phyloP scores from a whole-genome alignment of 2,797 vertebrate genomes.

The Eidolon dupreanum region DNA sequence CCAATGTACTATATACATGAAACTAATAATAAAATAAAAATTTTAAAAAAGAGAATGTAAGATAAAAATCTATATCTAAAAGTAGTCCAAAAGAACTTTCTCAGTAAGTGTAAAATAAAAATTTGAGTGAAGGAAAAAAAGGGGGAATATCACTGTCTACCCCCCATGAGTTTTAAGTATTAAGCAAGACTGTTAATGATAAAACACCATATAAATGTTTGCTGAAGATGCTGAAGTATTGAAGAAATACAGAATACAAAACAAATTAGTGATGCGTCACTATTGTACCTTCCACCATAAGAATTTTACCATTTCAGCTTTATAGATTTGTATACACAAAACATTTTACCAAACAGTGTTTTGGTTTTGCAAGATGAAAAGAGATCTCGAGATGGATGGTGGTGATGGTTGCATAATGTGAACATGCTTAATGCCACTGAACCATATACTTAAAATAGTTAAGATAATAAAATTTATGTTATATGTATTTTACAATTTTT shows the following conservation, averaged over 20 bases:
- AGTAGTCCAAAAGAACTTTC: no score
- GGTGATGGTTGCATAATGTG: fast-evolving
- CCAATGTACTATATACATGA: no score
- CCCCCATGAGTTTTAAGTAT: neutral
- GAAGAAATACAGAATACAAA: neutral
- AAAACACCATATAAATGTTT: neutral
- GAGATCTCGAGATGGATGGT: neutral
- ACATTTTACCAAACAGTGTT: neutral
- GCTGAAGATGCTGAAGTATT: neutral
- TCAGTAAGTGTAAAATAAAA: no score
- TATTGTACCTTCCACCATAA: neutral
- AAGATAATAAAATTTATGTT: neutral
- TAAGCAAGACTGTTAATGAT: neutral
- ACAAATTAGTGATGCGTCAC: neutral
- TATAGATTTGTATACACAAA: neutral
- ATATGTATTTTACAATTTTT: neutral
- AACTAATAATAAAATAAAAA: no score
- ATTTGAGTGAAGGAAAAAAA: no score
- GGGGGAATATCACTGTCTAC: neutral
- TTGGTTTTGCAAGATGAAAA: neutral
- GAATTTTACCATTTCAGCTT: neutral
- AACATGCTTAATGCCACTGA: neutral
- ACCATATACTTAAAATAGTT: neutral
- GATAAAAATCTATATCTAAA: no score
- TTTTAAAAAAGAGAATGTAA: no score